These are phyloP conservation scores for Sesia apiformis DNA, from an alignment of 2,888 invertebrate genomes.

Conservation along the genomic window DNA sequence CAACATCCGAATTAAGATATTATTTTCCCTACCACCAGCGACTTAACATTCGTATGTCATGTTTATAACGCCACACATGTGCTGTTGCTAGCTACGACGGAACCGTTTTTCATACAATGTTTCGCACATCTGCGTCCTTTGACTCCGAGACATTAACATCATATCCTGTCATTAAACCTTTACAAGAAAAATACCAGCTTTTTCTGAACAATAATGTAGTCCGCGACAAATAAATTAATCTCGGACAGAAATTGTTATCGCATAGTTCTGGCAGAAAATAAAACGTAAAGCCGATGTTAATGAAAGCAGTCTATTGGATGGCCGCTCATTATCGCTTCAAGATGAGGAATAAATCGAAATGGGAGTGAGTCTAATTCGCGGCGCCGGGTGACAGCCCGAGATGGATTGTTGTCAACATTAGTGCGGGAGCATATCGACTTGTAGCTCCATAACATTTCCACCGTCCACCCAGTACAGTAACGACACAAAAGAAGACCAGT, in stretches of 20 bases:
- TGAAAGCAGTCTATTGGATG: constrained; percentile 6
- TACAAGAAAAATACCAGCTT: constrained; percentile 40
- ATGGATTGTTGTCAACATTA: constrained; percentile 72
- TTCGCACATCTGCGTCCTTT: constrained; percentile 59
- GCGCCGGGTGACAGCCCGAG: constrained; percentile 64
- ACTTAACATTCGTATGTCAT: too few relatives aligned
- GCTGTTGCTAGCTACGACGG: constrained; percentile 38
- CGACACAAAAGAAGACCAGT: not conserved
- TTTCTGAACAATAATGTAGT: constrained; percentile 46
- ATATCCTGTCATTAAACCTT: constrained; percentile 66
- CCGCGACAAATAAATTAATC: constrained; percentile 56
- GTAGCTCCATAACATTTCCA: constrained; percentile 37
- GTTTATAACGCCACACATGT: constrained; percentile 28
- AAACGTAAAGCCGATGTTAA: constrained; percentile 14
- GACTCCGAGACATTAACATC: constrained; percentile 45
- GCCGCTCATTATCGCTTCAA: constrained; percentile 41
- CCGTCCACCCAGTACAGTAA: not conserved
- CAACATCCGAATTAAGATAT: too few relatives aligned
- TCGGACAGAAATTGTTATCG: constrained; percentile 46
- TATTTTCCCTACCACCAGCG: too few relatives aligned
- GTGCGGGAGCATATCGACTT: constrained; percentile 67
- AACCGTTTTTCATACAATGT: constrained; percentile 41
- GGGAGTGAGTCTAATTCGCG: constrained; percentile 61
- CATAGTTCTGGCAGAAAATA: constrained; percentile 36
- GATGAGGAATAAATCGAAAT: constrained; percentile 63